Conservation (phyloP, 2,113 vertebrate genomes). For the Panthera leo region DNA sequence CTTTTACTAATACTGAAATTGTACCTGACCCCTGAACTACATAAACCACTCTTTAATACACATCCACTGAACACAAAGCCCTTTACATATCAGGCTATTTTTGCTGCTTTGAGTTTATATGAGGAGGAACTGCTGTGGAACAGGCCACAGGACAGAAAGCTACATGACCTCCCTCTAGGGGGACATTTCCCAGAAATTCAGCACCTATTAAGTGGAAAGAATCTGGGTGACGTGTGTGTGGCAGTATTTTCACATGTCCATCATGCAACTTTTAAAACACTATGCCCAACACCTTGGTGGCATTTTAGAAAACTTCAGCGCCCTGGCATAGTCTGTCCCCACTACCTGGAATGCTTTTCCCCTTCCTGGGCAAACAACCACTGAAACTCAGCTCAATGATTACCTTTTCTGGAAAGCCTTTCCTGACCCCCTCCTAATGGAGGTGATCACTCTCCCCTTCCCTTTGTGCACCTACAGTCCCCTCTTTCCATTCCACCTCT, state of each 20-base stretch:
- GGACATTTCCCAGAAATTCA: background rate
- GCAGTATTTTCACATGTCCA: background rate
- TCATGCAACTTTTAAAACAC: background rate
- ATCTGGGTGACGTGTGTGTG: background rate
- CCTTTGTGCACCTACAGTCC: too few relatives aligned
- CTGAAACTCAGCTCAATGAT: background rate
- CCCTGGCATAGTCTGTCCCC: background rate
- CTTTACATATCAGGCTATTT: background rate
- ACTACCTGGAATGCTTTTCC: background rate
- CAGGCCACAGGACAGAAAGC: background rate
- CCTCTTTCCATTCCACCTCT: too few relatives aligned
- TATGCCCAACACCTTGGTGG: background rate
- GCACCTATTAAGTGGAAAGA: background rate
- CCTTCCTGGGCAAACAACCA: background rate
- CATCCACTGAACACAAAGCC: background rate
- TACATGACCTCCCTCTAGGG: background rate
- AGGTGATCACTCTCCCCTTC: background rate
- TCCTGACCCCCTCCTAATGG: background rate
- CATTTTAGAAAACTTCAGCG: background rate
- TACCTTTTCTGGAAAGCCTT: background rate
- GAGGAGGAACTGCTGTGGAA: background rate
- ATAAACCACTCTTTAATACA: background rate
- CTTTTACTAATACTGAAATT: background rate
- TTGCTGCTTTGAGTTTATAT: background rate
- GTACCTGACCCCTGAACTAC: too few relatives aligned